Base-by-base conservation (phyloP, 2,888 invertebrate genomes). In the Cantharis nigra region DNA sequence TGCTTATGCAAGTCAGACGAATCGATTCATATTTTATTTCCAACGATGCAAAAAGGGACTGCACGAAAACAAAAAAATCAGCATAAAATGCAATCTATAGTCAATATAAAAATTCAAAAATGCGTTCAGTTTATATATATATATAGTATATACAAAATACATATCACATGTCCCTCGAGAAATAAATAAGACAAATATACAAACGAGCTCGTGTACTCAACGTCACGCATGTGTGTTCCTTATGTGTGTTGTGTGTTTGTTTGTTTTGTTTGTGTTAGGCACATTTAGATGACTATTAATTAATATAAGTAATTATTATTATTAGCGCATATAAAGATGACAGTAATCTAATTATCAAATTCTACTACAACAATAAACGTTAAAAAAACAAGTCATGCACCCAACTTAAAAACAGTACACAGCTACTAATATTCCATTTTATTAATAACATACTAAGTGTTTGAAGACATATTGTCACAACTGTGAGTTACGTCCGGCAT, bases 151-250 rank as follows among this genome's bases (percentile, higher is more conserved):
- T 85, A 86, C 69, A 69, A 28, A 69, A 69, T 87, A 87, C 87
- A 87, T 87, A 88, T 88, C 87, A 87, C 87, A 88, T 85, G 85
- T 86, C 86, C 86, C 86, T 84, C 82, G 84, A 81, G 63, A 82
- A 82, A 82, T 81, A 84, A 81, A 82, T 82, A 49, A 83, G 78
- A 81, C 79, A 81, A 82, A 82, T 83, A 81, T 82, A 84, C 78
- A 80, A 72, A 75, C 71, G 28, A 65, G 79, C 77, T 75, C 73
- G 64, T 76, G 78, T 77, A 77, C 75, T 77, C 69, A 70, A 71
- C 71, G 69, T 69, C 72, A 49, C 49, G 49, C 49, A 70, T 62
- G 65, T 20, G 65, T 67, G 20, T 16, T 67, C 13, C n/a, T 65
- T 13, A 23, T 67, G 65, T 67, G 23, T 67, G 65, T 65, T 20